Base-by-base conservation (phyloP, 2,888 invertebrate genomes). In the Phoronis australis region DNA sequence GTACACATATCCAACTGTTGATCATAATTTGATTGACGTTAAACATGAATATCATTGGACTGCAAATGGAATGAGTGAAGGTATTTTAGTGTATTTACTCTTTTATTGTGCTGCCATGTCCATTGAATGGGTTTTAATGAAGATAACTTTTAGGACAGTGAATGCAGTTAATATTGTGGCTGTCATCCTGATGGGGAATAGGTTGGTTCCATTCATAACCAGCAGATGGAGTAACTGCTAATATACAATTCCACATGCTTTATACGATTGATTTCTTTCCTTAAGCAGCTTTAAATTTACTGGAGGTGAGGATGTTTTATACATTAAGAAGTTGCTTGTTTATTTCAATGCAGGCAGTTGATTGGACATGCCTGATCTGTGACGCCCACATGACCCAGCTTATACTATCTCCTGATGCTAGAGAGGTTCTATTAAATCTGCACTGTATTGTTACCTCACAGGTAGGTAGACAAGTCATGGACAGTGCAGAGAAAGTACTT, bases 321-420 rank as follows among this genome's bases (percentile, higher is more conserved):
- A 27, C n/a, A 15, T 6, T 24, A 20, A 20, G 20, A 37, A 4
- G 18, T 37, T 21, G 21, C 25, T 12, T 18, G 4, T 46, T n/a
- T 46, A 9, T n/a, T 3, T n/a, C 15, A 20, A 15, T 47, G 1
- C 24, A 53, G 53, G 47, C 50, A 25, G 47, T 45, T 4, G 53
- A 53, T 24, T 53, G 53, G 53, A 12, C 50, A 2, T 44, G 38
- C 27, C 15, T 47, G n/a, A 18, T 44, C 2, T 35, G 50, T 12
- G 53, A 53, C 37, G 53, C 53, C 5, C 53, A 53, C 37, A 47
- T 50, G 25, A 23, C 47, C 20, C 53, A 53, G 31, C 27, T 53
- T 27, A 31, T 53, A 18, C 39, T 53, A 27, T 50, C 53, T 15
- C 37, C 47, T 12, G 53, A 53, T 15, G 47, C 53, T 3, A 44